phyloP scores from a whole-genome alignment of 2,888 invertebrate genomes.

The Lucinisca nassula region DNA sequence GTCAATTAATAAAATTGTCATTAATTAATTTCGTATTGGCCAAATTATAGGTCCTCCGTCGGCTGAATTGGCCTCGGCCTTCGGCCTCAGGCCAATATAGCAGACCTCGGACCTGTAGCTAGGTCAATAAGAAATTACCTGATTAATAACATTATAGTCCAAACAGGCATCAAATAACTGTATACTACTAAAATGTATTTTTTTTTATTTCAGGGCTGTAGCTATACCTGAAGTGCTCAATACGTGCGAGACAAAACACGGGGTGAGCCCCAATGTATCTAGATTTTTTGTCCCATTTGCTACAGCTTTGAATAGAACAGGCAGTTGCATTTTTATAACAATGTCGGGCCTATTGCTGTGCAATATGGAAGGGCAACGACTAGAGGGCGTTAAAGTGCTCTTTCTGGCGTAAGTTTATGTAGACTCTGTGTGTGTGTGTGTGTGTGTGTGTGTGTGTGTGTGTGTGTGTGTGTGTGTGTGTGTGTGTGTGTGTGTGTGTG shows the following conservation, averaged over 20 bases:
- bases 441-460: too few relatives aligned
- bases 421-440: too few relatives aligned
- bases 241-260: slow-evolving; percentile 65
- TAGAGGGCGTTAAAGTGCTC: slow-evolving; percentile 31
- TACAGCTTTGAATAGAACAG: slow-evolving; percentile 75
- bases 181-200: neutral
- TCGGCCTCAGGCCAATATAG: too few relatives aligned
- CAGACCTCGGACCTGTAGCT: too few relatives aligned
- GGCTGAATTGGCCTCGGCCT: too few relatives aligned
- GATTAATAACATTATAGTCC: too few relatives aligned
- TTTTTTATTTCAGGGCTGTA: slow-evolving; percentile 66
- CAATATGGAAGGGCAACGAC: slow-evolving; percentile 54
- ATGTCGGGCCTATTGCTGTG: slow-evolving; percentile 73
- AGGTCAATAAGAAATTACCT: too few relatives aligned
- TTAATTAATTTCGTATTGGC: too few relatives aligned
- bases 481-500: too few relatives aligned
- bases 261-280: slow-evolving; percentile 69
- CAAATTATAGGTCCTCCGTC: too few relatives aligned
- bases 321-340: slow-evolving; percentile 77
- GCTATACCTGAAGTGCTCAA: slow-evolving; percentile 76
- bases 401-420: slow-evolving; percentile 44
- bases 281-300: slow-evolving; percentile 76
- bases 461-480: too few relatives aligned
- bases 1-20: too few relatives aligned
- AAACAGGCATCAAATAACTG: neutral